phyloP scores from a whole-genome alignment of 2,888 invertebrate species.

The Tortrix viridana region DNA sequence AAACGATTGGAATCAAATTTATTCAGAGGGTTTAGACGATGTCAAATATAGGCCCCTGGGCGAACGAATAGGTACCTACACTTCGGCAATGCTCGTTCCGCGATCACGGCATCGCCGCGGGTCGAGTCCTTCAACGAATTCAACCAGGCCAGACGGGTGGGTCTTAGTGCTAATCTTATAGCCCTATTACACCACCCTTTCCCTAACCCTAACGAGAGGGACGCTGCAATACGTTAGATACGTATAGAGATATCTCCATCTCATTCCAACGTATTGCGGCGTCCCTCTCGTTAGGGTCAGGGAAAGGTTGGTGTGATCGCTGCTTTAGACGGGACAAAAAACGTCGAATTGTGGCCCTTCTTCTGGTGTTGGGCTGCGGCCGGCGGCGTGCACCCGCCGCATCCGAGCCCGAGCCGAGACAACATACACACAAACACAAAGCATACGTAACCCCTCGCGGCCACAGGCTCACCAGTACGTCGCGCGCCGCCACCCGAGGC shows the following conservation, averaged over 20 bases:
- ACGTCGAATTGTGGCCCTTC: slow-evolving; percentile 72
- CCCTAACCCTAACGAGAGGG: too few species aligned
- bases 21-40: too few species aligned
- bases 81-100: not conserved
- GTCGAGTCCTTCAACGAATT: slow-evolving; percentile 54
- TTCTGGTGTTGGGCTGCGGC: slow-evolving; percentile 54
- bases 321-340: slow-evolving; percentile 77
- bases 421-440: slow-evolving; percentile 1
- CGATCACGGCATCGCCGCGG: slow-evolving; percentile 1
- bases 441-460: not conserved
- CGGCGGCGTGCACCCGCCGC: slow-evolving; percentile 15
- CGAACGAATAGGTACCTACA: not conserved
- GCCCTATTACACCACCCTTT: too few species aligned
- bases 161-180: slow-evolving; percentile 75
- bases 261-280: too few species aligned
- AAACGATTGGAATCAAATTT: too few species aligned
- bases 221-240: too few species aligned
- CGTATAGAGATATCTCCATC: too few species aligned
- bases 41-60: too few species aligned
- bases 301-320: too few species aligned
- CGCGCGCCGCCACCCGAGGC: slow-evolving; percentile 63
- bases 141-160: slow-evolving; percentile 62
- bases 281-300: too few species aligned
- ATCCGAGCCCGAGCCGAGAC: slow-evolving; percentile 3
- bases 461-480: slow-evolving; percentile 54